Evolutionary conservation across 2,797 vertebrate species (phyloP).

Genomic region (Chelonia mydas): DNA sequence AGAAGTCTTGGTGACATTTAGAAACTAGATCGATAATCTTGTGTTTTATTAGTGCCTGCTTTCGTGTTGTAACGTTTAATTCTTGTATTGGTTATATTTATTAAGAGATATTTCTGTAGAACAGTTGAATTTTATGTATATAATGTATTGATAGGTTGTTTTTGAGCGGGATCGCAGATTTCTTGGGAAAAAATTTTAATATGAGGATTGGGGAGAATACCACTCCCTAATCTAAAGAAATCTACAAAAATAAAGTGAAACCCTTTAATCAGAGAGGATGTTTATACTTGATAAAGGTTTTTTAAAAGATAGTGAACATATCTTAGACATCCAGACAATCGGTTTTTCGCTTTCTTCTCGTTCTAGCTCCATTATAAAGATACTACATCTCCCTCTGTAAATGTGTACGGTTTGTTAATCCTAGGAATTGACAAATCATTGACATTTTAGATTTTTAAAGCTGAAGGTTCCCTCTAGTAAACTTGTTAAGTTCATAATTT

Average conservation of each 20-base stretch:
- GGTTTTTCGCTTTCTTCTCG: slow-evolving; percentile 26
- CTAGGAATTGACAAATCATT: slow-evolving; percentile 44
- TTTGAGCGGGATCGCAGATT: background rate
- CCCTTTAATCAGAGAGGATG: background rate
- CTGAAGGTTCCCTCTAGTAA: slow-evolving; percentile 26
- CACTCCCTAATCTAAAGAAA: background rate
- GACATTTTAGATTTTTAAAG: background rate
- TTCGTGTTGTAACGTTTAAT: background rate
- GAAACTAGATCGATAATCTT: background rate
- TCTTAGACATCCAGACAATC: background rate
- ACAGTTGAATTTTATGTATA: background rate
- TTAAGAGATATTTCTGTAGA: background rate
- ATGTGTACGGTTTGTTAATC: slow-evolving; percentile 58
- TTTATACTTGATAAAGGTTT: background rate
- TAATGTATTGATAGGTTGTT: background rate
- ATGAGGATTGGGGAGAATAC: background rate
- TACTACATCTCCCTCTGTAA: slow-evolving; percentile 34
- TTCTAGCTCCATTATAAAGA: slow-evolving; percentile 4
- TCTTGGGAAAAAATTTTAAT: background rate
- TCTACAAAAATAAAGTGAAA: background rate
- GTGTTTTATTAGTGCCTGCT: background rate
- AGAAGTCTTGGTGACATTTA: background rate
- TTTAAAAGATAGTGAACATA: slow-evolving; percentile 24
- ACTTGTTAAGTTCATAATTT: slow-evolving; percentile 16
- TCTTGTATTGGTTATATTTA: background rate